A percentile compares a stretch with the other conserved stretches of the same genome.
Conservation (phyloP, 2,797 vertebrate genomes). For the Alosa sapidissima region DNA sequence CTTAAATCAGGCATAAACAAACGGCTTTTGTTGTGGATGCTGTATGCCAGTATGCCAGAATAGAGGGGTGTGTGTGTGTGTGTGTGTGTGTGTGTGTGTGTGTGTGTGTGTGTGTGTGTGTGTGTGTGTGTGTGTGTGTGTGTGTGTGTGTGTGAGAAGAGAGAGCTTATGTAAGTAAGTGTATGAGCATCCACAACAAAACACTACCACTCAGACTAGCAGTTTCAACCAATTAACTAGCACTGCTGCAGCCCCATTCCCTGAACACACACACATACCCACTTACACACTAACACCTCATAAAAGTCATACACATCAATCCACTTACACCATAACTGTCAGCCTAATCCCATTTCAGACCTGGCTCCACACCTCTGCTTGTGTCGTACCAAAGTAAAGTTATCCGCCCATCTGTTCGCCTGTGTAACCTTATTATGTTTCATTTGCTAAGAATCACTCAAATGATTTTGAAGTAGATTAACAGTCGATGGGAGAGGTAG, state of each 20-base stretch:
- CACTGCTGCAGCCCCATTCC: slow-evolving; percentile 66
- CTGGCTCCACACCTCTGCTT: slow-evolving; percentile 31
- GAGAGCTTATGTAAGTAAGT: background rate
- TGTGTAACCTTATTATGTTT: background rate
- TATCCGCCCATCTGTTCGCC: background rate
- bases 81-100: slow-evolving; percentile 9
- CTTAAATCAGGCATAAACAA: background rate
- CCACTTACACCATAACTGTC: slow-evolving; percentile 75
- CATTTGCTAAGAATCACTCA: background rate
- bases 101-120: slow-evolving; percentile 9
- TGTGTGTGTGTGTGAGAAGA: background rate
- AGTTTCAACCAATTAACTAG: slow-evolving; percentile 79
- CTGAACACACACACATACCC: slow-evolving; percentile 22
- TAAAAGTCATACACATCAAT: slow-evolving; percentile 82
- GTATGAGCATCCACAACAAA: background rate
- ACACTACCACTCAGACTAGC: slow-evolving; percentile 71
- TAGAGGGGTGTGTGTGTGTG: slow-evolving; percentile 4
- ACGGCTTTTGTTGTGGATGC: background rate
- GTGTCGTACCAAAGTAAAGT: background rate
- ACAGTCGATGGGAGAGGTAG: background rate
- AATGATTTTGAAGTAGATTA: background rate
- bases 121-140: slow-evolving; percentile 15
- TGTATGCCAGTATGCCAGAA: background rate
- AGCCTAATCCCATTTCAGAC: slow-evolving; percentile 80
- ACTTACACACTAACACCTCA: slow-evolving; percentile 78